Evolutionary conservation across 2,888 invertebrate genomes (phyloP).

Genomic region (Sialis fuliginosa): DNA sequence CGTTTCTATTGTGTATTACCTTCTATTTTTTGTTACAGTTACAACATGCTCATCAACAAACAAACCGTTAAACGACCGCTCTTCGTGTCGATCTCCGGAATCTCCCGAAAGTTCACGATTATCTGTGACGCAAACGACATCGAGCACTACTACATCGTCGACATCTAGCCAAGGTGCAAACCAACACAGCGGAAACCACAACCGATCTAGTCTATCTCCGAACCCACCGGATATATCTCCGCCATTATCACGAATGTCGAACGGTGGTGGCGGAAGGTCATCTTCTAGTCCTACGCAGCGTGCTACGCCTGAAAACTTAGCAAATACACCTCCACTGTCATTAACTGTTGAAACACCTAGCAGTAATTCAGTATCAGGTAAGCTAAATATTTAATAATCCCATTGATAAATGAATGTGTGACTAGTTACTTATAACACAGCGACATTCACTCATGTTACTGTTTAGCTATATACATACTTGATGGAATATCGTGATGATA

Average conservation of each 20-base stretch:
- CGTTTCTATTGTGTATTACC: background rate
- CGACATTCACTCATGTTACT: no score
- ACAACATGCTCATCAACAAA: background rate
- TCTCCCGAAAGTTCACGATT: slow-evolving; percentile 21
- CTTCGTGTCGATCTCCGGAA: slow-evolving; percentile 22
- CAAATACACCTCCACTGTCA: slow-evolving; percentile 4
- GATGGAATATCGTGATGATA: no score
- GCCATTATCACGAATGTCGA: background rate
- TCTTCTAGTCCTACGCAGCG: background rate
- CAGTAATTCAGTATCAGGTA: background rate
- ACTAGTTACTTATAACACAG: no score
- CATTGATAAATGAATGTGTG: no score
- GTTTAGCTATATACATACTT: no score
- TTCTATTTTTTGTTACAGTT: background rate
- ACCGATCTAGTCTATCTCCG: slow-evolving; percentile 3
- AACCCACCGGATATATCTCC: background rate
- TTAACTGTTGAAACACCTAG: slow-evolving; percentile 1
- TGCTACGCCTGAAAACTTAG: slow-evolving; percentile 1
- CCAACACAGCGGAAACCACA: background rate
- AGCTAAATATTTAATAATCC: no score
- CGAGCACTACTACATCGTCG: slow-evolving; percentile 7
- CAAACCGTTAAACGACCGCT: slow-evolving; percentile 1
- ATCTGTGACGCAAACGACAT: slow-evolving; percentile 20
- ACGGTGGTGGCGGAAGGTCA: background rate
- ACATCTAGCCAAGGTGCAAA: slow-evolving; percentile 3